Percentiles rank a stretch among this genome's conserved stretches.
Conservation (phyloP, 2,113 vertebrate genomes). For the Mixornis gularis region DNA sequence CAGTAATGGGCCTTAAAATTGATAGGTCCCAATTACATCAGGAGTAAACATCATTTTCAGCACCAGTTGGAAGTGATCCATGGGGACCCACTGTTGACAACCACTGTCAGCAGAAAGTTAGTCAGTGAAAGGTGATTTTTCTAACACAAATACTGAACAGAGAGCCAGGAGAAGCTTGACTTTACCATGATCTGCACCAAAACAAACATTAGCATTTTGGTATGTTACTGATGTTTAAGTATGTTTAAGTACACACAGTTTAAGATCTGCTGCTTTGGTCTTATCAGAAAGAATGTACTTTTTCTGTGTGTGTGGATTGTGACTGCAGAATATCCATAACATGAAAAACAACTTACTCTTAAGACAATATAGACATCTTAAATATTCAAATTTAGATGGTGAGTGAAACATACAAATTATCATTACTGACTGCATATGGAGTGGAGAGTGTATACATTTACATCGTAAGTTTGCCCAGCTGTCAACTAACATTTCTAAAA, state of each 20-base stretch:
- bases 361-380: not conserved
- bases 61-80: constrained; percentile 43
- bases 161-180: not conserved
- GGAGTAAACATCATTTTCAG: constrained; percentile 56
- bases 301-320: not conserved
- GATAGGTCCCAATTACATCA: constrained; percentile 54
- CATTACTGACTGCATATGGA: not conserved
- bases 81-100: constrained; percentile 36
- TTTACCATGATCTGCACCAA: not conserved
- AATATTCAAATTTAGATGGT: not conserved
- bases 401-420: not conserved
- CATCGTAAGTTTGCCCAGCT: not conserved
- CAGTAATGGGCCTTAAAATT: constrained; percentile 50
- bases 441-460: not conserved
- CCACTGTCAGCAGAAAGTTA: constrained; percentile 49
- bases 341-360: not conserved
- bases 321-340: not conserved
- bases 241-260: not conserved
- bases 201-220: not conserved
- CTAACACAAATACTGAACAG: not conserved
- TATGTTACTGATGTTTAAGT: not conserved
- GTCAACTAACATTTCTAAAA: not conserved
- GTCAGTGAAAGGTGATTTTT: constrained; percentile 35
- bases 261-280: not conserved
- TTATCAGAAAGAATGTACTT: not conserved